Percentiles rank a stretch among this genome's conserved stretches.
Conservation (phyloP, 2,797 vertebrate genomes). For the Synanceia verrucosa region DNA sequence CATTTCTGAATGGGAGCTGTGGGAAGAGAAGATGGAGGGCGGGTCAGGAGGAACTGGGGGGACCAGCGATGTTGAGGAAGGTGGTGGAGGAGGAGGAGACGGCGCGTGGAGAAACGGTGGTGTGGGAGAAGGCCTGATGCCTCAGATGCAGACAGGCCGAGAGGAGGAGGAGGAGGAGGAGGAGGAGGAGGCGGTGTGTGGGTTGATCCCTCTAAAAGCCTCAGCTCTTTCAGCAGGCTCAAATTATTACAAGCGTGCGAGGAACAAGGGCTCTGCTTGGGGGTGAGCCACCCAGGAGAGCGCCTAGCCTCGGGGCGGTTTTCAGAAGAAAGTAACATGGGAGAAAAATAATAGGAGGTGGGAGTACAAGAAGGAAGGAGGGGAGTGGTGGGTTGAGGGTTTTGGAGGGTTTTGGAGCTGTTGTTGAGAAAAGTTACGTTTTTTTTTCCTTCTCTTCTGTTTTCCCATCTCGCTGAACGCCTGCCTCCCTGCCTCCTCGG, state of each 20-base stretch:
- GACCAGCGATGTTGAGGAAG: background rate
- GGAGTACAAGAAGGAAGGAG: conserved; percentile 66
- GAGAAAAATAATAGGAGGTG: conserved; percentile 77
- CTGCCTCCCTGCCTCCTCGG: conserved; percentile 36
- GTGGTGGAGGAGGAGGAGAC: background rate
- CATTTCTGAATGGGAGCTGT: conserved; percentile 15
- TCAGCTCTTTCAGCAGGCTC: conserved; percentile 69
- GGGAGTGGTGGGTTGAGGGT: conserved; percentile 23
- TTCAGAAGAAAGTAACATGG: conserved; percentile 80
- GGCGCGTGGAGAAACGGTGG: conserved; percentile 35
- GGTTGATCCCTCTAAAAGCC: conserved; percentile 81
- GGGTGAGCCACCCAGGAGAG: conserved; percentile 86
- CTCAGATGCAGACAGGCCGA: background rate
- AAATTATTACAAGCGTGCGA: conserved; percentile 81
- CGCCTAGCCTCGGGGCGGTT: conserved; percentile 79
- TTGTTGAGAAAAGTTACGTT: conserved; percentile 73
- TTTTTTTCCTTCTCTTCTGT: conserved; percentile 67
- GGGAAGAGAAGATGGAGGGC: conserved; percentile 6
- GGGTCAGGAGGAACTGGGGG: background rate
- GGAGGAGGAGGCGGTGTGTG: conserved; percentile 22
- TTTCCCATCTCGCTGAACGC: conserved; percentile 41
- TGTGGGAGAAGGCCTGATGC: conserved; percentile 46
- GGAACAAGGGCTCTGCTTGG: conserved; percentile 80
- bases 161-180: conserved; percentile 16
- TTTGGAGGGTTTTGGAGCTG: conserved; percentile 37